Evolutionary conservation across 2,888 invertebrate genomes (phyloP).

Genomic region (Nymphalis urticae): DNA sequence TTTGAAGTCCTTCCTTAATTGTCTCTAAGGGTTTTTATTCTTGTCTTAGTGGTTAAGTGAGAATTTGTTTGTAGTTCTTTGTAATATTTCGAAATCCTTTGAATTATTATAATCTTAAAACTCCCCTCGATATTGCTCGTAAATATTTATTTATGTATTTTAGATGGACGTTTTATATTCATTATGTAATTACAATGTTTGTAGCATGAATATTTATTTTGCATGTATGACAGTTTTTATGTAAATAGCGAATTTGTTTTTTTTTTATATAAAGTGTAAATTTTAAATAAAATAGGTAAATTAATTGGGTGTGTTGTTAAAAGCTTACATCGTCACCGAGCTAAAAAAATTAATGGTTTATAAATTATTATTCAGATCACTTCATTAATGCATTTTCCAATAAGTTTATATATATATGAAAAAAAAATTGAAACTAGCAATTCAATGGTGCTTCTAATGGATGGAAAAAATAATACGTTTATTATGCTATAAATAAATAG

Average conservation of each 20-base stretch:
- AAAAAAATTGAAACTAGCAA: too few relatives aligned
- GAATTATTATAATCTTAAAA: too few relatives aligned
- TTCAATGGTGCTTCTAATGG: too few relatives aligned
- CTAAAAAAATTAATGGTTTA: too few relatives aligned
- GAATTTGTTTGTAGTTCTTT: neutral
- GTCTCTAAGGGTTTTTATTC: neutral
- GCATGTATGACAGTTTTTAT: neutral
- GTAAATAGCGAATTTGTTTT: neutral
- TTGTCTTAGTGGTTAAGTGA: slow-evolving; percentile 6
- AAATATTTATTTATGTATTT: neutral
- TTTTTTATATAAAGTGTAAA: neutral
- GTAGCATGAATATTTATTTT: neutral
- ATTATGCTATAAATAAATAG: too few relatives aligned
- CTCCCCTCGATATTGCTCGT: neutral
- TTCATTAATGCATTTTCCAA: too few relatives aligned
- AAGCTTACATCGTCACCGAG: too few relatives aligned
- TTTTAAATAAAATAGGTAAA: neutral
- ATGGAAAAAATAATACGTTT: too few relatives aligned
- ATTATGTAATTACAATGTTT: neutral
- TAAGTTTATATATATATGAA: too few relatives aligned
- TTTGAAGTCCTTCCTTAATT: slow-evolving; percentile 6
- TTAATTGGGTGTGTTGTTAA: too few relatives aligned
- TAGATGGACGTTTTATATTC: neutral
- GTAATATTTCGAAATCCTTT: too few relatives aligned
- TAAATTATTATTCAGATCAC: too few relatives aligned